phyloP scores from a whole-genome alignment of 2,113 vertebrate species.

The Leptobrachium leishanense region DNA sequence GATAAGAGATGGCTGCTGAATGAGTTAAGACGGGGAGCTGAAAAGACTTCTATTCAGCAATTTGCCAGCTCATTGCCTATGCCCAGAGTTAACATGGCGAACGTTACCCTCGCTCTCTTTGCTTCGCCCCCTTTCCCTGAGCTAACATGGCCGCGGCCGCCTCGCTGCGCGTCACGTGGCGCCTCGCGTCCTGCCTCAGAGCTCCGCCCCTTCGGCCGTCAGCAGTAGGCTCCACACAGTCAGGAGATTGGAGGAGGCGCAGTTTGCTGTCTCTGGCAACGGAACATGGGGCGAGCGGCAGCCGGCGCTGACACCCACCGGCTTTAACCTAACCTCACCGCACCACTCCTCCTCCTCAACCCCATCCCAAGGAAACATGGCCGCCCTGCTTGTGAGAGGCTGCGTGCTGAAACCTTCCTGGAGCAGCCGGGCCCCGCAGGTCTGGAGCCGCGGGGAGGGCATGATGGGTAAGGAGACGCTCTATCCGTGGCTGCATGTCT shows the following conservation, averaged over 20 bases:
- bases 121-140: neutral
- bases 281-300: constrained; percentile 23
- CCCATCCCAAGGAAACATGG: constrained; percentile 48
- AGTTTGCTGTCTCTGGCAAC: neutral
- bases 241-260: neutral
- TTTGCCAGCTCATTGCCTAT: neutral
- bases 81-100: neutral
- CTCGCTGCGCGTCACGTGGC: neutral
- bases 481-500: too few relatives aligned
- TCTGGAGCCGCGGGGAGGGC: neutral
- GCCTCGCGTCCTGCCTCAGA: neutral
- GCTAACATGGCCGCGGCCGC: constrained; percentile 7
- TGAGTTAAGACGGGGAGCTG: too few relatives aligned
- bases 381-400: constrained; percentile 52
- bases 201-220: constrained; percentile 1
- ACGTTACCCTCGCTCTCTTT: neutral
- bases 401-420: constrained; percentile 47
- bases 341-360: neutral
- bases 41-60: too few relatives aligned
- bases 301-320: neutral
- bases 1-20: too few relatives aligned
- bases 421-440: neutral
- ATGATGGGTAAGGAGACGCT: constrained; percentile 20
- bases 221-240: constrained; percentile 4
- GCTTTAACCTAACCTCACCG: constrained; percentile 11